Base-by-base conservation (phyloP, 1,140 invertebrate species). In the Nasonia vitripennis region DNA sequence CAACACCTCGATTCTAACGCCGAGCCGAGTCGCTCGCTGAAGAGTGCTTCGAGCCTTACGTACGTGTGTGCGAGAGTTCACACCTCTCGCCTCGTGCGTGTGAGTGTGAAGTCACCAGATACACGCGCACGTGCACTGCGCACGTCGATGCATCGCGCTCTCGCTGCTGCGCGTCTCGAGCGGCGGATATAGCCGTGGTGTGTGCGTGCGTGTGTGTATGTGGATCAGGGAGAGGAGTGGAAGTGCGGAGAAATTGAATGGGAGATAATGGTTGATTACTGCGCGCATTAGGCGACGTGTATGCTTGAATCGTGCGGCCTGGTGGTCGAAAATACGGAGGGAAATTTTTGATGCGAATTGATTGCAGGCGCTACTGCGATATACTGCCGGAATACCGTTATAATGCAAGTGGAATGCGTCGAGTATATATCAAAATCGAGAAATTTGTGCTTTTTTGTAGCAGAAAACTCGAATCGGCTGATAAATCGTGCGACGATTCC, bases 1-100 rank as follows among this genome's bases (percentile, higher is more conserved):
- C 92, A 91, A 93, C 93, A 93, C 93, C 92, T 93, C 92, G 91
- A 93, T 93, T 93, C 91, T 93, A 37, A 78, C 78, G 70, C 48
- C 14, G 17, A n/a, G 45, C n/a, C n/a, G 78, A 37, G n/a, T 78
- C 83, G 91, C 91, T 84, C 83, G 23, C 87, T 92, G 89, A 91
- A 92, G 91, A 91, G 91, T 92, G 86, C 92, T 93, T 91, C 70
- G 6, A 27, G 23, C 12, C 41, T 23, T 51, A 37, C 37, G 31
- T 87, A 88, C 88, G 89, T 89, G 88, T 89, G 90, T 91, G 91
- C 90, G 37, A 71, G 91, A 90, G 89, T 91, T 92, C 90, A 91
- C 89, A 91, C 90, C 89, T 92, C 89, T 86, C 88, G 88, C 83
- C 89, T 27, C 27, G 27, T 89, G 87, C 88, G 89, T 84, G 89